Conservation (phyloP, 2,113 vertebrate genomes). For the Paradisaea rubra region DNA sequence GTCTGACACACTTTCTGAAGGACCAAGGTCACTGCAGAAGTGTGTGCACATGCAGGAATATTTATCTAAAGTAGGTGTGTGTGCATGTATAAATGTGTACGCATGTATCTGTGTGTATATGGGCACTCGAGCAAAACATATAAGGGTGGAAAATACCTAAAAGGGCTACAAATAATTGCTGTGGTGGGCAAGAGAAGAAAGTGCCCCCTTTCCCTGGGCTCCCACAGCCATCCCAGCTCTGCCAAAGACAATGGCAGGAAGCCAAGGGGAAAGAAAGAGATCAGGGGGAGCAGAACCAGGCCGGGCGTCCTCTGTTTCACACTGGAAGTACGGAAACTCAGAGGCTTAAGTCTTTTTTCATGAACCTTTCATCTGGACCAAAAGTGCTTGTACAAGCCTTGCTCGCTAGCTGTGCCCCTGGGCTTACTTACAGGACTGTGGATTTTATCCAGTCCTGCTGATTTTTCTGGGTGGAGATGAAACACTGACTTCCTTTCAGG, state of each 20-base stretch:
- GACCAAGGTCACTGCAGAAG: neutral
- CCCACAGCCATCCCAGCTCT: neutral
- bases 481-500: conserved; percentile 37
- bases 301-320: neutral
- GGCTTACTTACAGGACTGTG: neutral
- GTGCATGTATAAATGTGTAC: neutral
- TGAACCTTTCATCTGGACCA: neutral
- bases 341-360: neutral
- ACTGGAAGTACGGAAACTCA: neutral
- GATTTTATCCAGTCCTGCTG: neutral
- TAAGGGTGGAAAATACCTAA: neutral
- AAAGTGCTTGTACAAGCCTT: neutral
- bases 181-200: neutral
- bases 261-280: neutral
- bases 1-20: neutral
- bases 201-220: neutral
- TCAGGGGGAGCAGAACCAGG: neutral
- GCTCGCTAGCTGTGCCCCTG: neutral
- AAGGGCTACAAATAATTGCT: neutral
- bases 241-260: conserved; percentile 27
- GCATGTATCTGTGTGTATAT: accelerated
- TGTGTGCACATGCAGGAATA: neutral
- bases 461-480: conserved; percentile 12
- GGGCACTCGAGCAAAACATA: neutral
- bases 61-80: neutral